These are phyloP conservation scores for Eilema sororculum DNA, from an alignment of 2,888 invertebrate genomes.

Conservation along the genomic window DNA sequence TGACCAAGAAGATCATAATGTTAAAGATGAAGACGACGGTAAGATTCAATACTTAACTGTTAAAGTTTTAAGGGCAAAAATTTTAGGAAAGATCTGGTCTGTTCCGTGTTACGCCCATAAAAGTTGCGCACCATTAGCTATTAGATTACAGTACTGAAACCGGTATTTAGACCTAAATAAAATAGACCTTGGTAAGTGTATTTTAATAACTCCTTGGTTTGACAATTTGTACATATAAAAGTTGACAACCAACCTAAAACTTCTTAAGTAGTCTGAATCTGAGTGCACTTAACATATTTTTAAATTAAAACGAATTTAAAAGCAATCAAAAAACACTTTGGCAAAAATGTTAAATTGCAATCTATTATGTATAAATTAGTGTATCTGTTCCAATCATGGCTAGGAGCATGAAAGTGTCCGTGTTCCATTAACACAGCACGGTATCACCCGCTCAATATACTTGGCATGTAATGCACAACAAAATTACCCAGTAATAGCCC, in stretches of 20 bases:
- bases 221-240: background rate
- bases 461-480: slow-evolving; percentile 73
- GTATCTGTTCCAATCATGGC: slow-evolving; percentile 67
- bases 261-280: background rate
- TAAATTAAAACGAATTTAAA: background rate
- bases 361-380: slow-evolving; percentile 52
- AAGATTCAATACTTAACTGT: slow-evolving; percentile 52
- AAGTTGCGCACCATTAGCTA: background rate
- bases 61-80: background rate
- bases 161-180: too few species aligned
- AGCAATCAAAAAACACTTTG: background rate
- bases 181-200: background rate
- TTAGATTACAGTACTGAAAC: too few species aligned
- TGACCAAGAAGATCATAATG: slow-evolving; percentile 94
- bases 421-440: slow-evolving; percentile 74
- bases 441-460: slow-evolving; percentile 76
- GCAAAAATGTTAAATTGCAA: slow-evolving; percentile 33
- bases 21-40: slow-evolving; percentile 94
- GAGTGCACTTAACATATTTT: background rate
- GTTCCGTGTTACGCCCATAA: background rate
- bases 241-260: background rate
- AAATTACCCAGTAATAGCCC: slow-evolving; percentile 83
- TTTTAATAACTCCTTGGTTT: background rate
- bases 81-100: background rate
- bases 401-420: slow-evolving; percentile 73